Evolutionary conservation across 30 jellyfish, hydroid and myxozoan genomes (phyloP), one percentile per base, ranked within the genome.

Genomic region (Aurelia sp.): DNA sequence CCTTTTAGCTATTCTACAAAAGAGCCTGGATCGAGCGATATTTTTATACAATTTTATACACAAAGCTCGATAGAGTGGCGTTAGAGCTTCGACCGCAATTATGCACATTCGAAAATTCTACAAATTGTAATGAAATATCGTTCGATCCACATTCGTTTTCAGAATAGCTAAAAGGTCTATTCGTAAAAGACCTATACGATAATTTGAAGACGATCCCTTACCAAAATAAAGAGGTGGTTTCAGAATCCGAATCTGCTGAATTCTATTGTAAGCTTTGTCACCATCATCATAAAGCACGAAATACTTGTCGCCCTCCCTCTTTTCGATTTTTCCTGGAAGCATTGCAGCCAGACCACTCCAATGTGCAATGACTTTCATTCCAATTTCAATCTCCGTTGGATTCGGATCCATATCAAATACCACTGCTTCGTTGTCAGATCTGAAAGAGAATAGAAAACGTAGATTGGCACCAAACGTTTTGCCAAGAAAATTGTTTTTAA

Each of bases 211-310:
- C n/a, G n/a, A n/a, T n/a, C n/a, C n/a, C 89, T 78, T 73, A 95
- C 99, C 99, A 70, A 95, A 95, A 66, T 78, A 95, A 15, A 95
- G 89, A 6, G 99, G 99, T 11, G 99, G 99, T 66, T 95, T 95
- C 35, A 95, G 72, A 50, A 95, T 91, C 30, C 99, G 78, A 64
- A 95, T 72, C 66, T 95, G 99, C 70, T 90, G 98, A n/a, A 95
- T 47, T 53, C 94, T 65, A 73, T 95, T 95, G 16, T 52, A 58
- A 1, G 88, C 97, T 35, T 75, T 85, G 81, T 95, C 99, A 30
- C 98, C 99, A 86, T 95, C 99, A 48, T 95, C 99, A 75, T 89
- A 95, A 11, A 86, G 78, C 63, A 95, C 97, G 61, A 79, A 96
- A 66, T 85, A 95, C 62, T 86, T 89, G 53, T 79, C 79, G 53